A percentile compares a stretch with the other conserved stretches of the same genome.
Conservation (phyloP, 2,797 vertebrate genomes). For the Danio choprae region DNA sequence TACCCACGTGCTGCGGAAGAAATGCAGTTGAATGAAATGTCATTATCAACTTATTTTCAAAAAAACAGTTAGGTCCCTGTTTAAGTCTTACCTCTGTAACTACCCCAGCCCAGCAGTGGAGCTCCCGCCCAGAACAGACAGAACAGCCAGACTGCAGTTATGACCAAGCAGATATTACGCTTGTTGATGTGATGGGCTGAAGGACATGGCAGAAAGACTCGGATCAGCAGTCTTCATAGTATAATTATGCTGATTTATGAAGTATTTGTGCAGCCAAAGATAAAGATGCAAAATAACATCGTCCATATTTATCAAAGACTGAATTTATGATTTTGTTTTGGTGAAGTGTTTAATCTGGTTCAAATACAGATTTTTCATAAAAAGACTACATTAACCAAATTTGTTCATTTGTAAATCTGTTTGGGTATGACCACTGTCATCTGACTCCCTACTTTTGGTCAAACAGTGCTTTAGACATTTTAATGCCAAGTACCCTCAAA, state of each 20-base stretch:
- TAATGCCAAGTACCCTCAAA: not conserved
- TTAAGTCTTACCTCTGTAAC: conserved; percentile 63
- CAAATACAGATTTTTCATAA: conserved; percentile 16
- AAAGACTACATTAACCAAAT: conserved; percentile 6
- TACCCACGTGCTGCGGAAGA: conserved; percentile 69
- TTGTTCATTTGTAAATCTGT: not conserved
- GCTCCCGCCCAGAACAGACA: conserved; percentile 64
- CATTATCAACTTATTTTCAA: not conserved
- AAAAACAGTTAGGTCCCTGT: not conserved
- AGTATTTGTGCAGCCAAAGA: conserved; percentile 53
- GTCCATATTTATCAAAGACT: conserved; percentile 41
- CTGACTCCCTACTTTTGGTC: no score
- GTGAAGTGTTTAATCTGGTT: conserved; percentile 25
- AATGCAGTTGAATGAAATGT: not conserved
- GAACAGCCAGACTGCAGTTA: conserved; percentile 60
- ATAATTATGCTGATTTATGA: conserved; percentile 48
- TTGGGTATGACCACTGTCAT: not conserved
- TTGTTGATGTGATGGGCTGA: conserved; percentile 62
- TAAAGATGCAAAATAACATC: conserved; percentile 34
- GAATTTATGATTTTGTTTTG: conserved; percentile 21
- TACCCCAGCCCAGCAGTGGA: conserved; percentile 66
- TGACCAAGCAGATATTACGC: conserved; percentile 53
- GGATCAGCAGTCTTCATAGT: conserved; percentile 41
- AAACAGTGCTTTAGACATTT: not conserved
- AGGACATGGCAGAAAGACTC: conserved; percentile 47